Percentiles rank a stretch among this genome's conserved stretches.
Conservation (phyloP, 2,888 invertebrate genomes). For the Sesia bembeciformis region DNA sequence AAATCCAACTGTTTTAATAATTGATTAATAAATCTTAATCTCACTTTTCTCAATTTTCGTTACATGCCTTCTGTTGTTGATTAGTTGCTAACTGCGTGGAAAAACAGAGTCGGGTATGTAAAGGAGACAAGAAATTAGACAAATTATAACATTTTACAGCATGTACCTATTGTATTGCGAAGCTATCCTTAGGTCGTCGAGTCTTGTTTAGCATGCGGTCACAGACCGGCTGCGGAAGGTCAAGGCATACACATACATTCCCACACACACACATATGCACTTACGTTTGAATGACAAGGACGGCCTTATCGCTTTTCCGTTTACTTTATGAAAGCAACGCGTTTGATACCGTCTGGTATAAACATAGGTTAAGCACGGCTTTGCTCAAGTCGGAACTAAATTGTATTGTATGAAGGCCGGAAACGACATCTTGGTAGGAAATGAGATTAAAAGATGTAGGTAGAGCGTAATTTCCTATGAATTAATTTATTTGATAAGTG, state of each 20-base stretch:
- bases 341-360: conserved; percentile 6
- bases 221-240: conserved; percentile 50
- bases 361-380: background rate
- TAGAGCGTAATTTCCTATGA: no score
- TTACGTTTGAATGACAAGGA: conserved; percentile 22
- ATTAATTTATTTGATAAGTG: no score
- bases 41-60: no score
- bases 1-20: no score
- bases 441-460: background rate
- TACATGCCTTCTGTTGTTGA: no score
- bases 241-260: conserved; percentile 33
- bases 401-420: conserved; percentile 2
- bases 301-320: conserved; percentile 39
- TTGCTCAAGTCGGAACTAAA: background rate
- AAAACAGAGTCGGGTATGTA: no score
- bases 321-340: conserved; percentile 34
- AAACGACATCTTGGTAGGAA: background rate
- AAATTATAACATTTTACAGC: no score
- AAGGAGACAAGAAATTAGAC: no score
- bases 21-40: no score
- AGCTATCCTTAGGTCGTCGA: background rate
- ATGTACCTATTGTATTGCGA: no score
- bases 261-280: conserved; percentile 21
- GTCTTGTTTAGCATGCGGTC: conserved; percentile 29
- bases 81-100: no score